Conservation (phyloP, 2,888 invertebrate genomes). For the Parascotia fuliginaria region DNA sequence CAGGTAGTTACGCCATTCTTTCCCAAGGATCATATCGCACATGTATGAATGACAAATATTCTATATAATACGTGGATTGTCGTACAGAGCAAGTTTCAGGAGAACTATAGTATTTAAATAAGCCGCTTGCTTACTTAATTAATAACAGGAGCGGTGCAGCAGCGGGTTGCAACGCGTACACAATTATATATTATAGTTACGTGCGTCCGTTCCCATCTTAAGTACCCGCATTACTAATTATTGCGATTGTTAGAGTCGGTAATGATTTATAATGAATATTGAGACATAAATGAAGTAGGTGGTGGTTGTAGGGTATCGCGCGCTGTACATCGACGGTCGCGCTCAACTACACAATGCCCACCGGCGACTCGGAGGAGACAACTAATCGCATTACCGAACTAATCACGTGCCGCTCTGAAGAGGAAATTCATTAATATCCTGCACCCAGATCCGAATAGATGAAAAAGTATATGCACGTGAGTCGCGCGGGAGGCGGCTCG, state of each 20-base stretch:
- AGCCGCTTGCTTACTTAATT: conserved; percentile 31
- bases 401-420: conserved; percentile 87
- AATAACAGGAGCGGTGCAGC: conserved; percentile 9
- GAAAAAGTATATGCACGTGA: conserved; percentile 58
- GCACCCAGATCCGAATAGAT: conserved; percentile 62
- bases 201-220: conserved; percentile 21
- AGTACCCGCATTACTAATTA: conserved; percentile 35
- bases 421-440: conserved; percentile 91
- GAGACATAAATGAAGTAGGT: conserved; percentile 13
- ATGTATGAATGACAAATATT: too few relatives aligned
- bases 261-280: conserved; percentile 34
- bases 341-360: conserved; percentile 52
- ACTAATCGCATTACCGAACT: conserved; percentile 88
- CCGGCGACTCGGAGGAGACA: conserved; percentile 48
- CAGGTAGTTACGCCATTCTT: too few relatives aligned
- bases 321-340: conserved; percentile 31
- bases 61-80: too few relatives aligned
- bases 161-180: conserved; percentile 17
- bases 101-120: conserved; percentile 30
- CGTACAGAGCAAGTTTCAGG: not conserved
- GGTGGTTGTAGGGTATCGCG: conserved; percentile 20
- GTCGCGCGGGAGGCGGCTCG: not conserved
- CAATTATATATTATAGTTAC: conserved; percentile 11
- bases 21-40: too few relatives aligned
- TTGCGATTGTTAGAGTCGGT: conserved; percentile 32